Conservation (phyloP, 2,888 invertebrate genomes). For the Zygogramma bicolorata region DNA sequence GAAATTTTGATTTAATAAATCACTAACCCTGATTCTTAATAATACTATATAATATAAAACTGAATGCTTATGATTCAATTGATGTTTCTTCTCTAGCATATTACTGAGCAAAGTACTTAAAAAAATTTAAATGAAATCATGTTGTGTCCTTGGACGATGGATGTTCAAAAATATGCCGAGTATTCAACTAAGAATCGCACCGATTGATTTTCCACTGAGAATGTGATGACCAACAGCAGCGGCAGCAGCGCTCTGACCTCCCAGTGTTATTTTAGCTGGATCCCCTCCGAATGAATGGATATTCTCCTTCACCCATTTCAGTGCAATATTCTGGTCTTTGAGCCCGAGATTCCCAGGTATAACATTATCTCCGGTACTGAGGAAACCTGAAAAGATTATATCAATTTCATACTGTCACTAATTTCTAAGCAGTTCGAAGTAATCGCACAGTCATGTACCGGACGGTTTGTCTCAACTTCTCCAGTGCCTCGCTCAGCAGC, state of each 20-base stretch:
- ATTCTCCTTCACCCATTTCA: conserved; percentile 52
- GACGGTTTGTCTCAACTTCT: too few species aligned
- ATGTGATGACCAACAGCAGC: conserved; percentile 18
- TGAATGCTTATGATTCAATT: too few species aligned
- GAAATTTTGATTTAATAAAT: too few species aligned
- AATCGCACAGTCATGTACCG: too few species aligned
- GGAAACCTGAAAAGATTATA: conserved; percentile 13
- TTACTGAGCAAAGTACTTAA: too few species aligned
- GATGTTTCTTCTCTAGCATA: too few species aligned
- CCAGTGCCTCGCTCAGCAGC: too few species aligned
- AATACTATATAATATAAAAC: too few species aligned
- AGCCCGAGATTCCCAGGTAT: conserved; percentile 47
- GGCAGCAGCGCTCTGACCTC: conserved; percentile 23
- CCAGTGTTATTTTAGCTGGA: conserved; percentile 49
- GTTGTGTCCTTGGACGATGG: too few species aligned
- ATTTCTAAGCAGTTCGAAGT: neutral
- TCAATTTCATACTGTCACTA: neutral
- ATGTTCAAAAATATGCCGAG: too few species aligned
- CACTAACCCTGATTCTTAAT: too few species aligned
- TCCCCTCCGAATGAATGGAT: conserved; percentile 54
- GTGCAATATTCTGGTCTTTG: conserved; percentile 52
- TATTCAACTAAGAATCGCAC: neutral
- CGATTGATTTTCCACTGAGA: conserved; percentile 15
- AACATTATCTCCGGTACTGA: conserved; percentile 20
- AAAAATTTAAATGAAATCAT: too few species aligned